These are phyloP conservation scores for Elaphurus davidianus DNA, from an alignment of 2,113 vertebrate species.

Conservation along the genomic window DNA sequence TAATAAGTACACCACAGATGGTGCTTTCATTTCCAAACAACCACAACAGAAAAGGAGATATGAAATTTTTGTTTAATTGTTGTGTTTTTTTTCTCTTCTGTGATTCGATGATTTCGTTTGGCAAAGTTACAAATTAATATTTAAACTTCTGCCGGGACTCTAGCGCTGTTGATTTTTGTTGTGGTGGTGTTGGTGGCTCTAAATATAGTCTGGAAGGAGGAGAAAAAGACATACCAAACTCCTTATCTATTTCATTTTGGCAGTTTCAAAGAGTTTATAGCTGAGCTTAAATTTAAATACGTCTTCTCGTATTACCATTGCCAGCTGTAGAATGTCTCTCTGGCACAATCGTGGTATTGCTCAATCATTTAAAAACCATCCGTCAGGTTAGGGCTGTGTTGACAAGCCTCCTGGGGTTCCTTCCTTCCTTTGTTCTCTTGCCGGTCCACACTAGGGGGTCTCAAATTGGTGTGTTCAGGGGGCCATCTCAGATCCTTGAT, in stretches of 20 bases:
- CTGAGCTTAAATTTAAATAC: constrained; percentile 36
- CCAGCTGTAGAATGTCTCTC: not conserved
- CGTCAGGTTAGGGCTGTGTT: not conserved
- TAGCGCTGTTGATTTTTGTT: not conserved
- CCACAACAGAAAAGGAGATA: constrained; percentile 35
- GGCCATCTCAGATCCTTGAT: not conserved
- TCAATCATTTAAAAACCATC: not conserved
- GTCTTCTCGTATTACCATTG: not conserved
- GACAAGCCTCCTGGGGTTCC: not conserved
- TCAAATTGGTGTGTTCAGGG: not conserved
- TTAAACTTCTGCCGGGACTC: constrained; percentile 16
- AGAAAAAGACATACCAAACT: constrained; percentile 29
- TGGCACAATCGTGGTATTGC: not conserved
- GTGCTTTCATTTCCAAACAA: constrained; percentile 45
- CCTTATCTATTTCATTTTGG: not conserved
- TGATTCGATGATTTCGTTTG: constrained; percentile 26
- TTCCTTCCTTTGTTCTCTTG: not conserved
- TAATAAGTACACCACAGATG: constrained; percentile 32
- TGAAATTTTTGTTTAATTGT: constrained; percentile 26
- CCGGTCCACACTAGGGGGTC: rapidly evolving
- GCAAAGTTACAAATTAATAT: constrained; percentile 47
- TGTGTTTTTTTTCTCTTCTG: not conserved
- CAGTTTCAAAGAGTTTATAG: constrained; percentile 16
- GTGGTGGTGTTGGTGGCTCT: not conserved
- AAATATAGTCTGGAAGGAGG: constrained; percentile 29